Percentiles rank a stretch among this genome's conserved stretches.
phyloP scores from a whole-genome alignment of 2,888 invertebrate species.

The Chloromyia formosa region DNA sequence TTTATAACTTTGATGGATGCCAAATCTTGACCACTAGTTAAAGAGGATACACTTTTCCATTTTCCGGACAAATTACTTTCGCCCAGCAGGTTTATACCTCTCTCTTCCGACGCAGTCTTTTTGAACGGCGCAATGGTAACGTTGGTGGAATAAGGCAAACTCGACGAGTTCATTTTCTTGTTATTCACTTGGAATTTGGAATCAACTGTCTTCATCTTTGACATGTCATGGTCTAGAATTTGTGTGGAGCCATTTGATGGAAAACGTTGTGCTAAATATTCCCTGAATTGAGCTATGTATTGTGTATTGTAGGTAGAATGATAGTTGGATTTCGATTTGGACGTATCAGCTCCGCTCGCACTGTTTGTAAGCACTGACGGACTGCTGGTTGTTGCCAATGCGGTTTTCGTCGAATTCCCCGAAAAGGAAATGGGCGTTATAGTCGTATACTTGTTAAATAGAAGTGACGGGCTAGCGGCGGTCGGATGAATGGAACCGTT shows the following conservation, averaged over 20 bases:
- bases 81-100: too few relatives aligned
- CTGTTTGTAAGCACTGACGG: not conserved
- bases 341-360: not conserved
- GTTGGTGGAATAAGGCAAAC: too few relatives aligned
- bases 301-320: not conserved
- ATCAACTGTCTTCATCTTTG: not conserved
- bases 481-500: not conserved
- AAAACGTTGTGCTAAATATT: constrained; percentile 6
- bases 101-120: too few relatives aligned
- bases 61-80: too few relatives aligned
- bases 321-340: not conserved
- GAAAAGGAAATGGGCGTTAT: constrained; percentile 15
- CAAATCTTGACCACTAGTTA: too few relatives aligned
- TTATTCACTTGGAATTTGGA: not conserved
- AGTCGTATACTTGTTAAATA: not conserved
- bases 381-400: not conserved
- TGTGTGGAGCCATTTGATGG: not conserved
- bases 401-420: not conserved
- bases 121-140: too few relatives aligned
- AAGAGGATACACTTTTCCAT: too few relatives aligned
- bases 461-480: not conserved
- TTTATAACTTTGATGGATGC: too few relatives aligned
- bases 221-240: not conserved
- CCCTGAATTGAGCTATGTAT: constrained; percentile 24
- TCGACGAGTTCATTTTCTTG: too few relatives aligned